Evolutionary conservation across 2,797 vertebrate species (phyloP), one percentile per base, ranked within the genome.

Genomic region (Miichthys miiuy): DNA sequence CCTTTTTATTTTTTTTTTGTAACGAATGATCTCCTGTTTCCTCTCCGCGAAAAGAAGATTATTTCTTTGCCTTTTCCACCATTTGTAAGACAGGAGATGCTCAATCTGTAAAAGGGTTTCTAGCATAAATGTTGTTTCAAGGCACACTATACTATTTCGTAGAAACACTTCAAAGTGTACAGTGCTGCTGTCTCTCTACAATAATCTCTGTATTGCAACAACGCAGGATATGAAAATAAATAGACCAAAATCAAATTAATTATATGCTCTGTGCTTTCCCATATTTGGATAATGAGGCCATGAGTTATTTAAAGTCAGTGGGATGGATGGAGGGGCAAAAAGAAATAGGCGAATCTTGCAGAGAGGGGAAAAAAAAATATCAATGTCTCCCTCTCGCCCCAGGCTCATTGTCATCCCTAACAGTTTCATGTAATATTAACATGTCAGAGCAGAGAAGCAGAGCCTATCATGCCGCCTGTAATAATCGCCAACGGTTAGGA

Each of bases 381-480:
- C 44, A 63, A 55, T 68, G 87, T 82, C 77, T 92, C 70, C 60
- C 74, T 81, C 65, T 81, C 3, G 87, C 92, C 91, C 75, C 30
- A 23, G 89, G 92, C 89, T 75, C 85, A 86, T 88, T 91, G 91
- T 93, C 91, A 91, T 92, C 87, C 82, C 81, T 87, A 92, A 94
- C 88, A 93, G 87, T 89, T 90, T 84, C 83, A 93, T 95, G 85
- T 93, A 94, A 93, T 93, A 94, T 94, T 92, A 93, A 94, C 88
- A 84, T 91, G 89, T 93, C 86, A 89, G 83, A 83, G 73, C 79
- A 77, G 88, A 89, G 87, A 62, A 83, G 83, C 84, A 69, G 87
- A 88, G 72, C 80, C 78, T 68, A 86, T 85, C 77, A 68, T 5
- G 41, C 46, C 58, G 81, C 61, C 85, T 86, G 77, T 89, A 91